A percentile compares a stretch with the other conserved stretches of the same genome.
phyloP scores from a whole-genome alignment of 2,888 invertebrate species.

The Blera fallax region DNA sequence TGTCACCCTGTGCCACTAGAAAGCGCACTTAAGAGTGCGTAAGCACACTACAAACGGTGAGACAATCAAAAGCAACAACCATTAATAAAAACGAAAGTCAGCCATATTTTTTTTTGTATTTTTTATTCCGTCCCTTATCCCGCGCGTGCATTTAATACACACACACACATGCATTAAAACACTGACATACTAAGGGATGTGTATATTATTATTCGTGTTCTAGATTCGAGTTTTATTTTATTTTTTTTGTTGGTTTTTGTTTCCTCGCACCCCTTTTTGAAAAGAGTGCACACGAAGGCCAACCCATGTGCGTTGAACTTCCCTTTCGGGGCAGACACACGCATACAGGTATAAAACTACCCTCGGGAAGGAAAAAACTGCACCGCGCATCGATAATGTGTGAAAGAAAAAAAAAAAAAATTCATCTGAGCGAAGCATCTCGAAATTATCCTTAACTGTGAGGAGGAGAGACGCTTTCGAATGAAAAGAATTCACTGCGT shows the following conservation, averaged over 20 bases:
- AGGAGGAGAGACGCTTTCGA: slow-evolving; percentile 6
- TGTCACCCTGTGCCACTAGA: slow-evolving; percentile 47
- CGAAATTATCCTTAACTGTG: slow-evolving; percentile 53
- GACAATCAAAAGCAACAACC: slow-evolving; percentile 68
- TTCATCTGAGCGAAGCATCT: slow-evolving; percentile 42
- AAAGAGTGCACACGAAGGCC: slow-evolving; percentile 46
- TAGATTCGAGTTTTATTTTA: slow-evolving; percentile 31
- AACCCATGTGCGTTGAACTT: slow-evolving; percentile 72
- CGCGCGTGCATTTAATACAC: slow-evolving; percentile 26
- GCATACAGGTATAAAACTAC: slow-evolving; percentile 1
- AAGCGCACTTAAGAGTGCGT: slow-evolving; percentile 58
- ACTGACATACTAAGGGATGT: slow-evolving; percentile 40
- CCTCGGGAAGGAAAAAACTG: background rate
- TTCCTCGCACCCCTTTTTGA: slow-evolving; percentile 51
- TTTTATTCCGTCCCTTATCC: too few relatives aligned
- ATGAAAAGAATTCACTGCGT: too few relatives aligned
- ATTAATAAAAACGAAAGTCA: slow-evolving; percentile 70
- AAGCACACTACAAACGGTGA: slow-evolving; percentile 33
- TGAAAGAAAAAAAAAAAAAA: slow-evolving; percentile 12
- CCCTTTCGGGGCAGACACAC: slow-evolving; percentile 21
- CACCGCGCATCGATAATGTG: slow-evolving; percentile 19
- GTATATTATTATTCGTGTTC: slow-evolving; percentile 56
- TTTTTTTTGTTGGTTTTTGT: slow-evolving; percentile 4
- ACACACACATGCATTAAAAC: background rate
- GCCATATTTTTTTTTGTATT: slow-evolving; percentile 59